Evolutionary conservation across 2,888 invertebrate species (phyloP), one percentile per base, ranked within the genome.

Genomic region (Euphydryas editha): DNA sequence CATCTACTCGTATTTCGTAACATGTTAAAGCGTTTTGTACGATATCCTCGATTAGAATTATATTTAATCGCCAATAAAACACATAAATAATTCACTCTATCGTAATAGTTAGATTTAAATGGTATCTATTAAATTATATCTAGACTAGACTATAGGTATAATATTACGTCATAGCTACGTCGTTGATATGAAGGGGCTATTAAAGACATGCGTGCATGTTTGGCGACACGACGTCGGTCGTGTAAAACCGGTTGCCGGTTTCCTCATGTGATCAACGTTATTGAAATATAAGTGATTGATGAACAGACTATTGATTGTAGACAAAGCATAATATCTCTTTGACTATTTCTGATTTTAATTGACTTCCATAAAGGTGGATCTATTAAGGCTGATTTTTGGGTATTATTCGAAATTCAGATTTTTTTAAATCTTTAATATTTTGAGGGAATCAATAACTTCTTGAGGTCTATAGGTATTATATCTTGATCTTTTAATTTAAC

Each of bases 231-330:
- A 74, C 78, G 81, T 76, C 81, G 81, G 74, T 75, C 71, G 76
- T 76, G 77, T 74, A 36, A 75, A 86, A 88, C 89, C 87, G 88
- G 89, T 88, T 81, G 75, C 74, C 63, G 68, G 84, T 85, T 88
- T 88, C 87, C 88, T 88, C 79, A 82, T 85, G 81, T 74, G 56
- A 62, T 85, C 83, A 76, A 81, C 81, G 80, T 83, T 86, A 85
- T 86, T 85, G 84, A 81, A 82, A 83, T 83, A 83, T 82, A 82
- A 82, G 79, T 76, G 64, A 64, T 51, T 60, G 47, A 54, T 62
- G 59, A 58, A 55, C 39, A 20, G 2, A 46, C 51, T 64, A 51
- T 64, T 30, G 36, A 51, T 58, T 18, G 37, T 54, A 36, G 30
- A 30, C 30, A 30, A 57, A 58, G 30, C 58, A 17, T 30, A 17